These are phyloP conservation scores for Lepus oiostolus DNA, from an alignment of 2,797 vertebrate genomes.

Conservation along the genomic window DNA sequence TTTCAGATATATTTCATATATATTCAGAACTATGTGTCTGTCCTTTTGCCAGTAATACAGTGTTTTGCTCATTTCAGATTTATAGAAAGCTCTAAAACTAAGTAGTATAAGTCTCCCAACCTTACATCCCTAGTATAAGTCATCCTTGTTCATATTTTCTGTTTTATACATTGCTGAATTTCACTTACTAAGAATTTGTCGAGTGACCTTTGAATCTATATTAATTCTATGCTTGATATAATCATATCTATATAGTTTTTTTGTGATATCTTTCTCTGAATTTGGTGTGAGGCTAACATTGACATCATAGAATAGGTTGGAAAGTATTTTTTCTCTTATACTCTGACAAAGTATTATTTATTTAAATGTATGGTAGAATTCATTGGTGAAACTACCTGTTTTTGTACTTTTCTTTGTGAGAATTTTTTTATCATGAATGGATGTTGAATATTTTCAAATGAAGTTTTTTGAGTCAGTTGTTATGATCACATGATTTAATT, in stretches of 20 bases:
- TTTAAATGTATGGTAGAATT: background rate
- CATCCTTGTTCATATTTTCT: background rate
- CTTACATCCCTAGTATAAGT: background rate
- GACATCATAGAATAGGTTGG: background rate
- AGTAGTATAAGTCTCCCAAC: background rate
- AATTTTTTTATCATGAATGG: background rate
- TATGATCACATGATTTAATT: background rate
- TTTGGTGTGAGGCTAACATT: background rate
- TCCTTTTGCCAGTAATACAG: background rate
- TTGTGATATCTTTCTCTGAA: background rate
- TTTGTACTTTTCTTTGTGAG: too few species aligned
- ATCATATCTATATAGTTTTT: too few species aligned
- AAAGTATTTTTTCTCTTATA: too few species aligned
- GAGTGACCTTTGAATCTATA: background rate
- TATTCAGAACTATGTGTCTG: background rate
- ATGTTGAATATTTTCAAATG: background rate
- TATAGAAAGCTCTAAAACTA: background rate
- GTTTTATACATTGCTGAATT: background rate
- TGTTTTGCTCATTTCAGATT: constrained; percentile 22
- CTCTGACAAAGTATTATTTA: background rate
- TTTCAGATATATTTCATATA: background rate
- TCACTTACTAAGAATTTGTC: background rate
- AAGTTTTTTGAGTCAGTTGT: background rate
- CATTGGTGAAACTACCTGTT: too few species aligned
- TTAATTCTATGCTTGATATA: too few species aligned